Evolutionary conservation across 2,113 vertebrate species (phyloP).

Genomic region (Machaerirhynchus nigripectus): DNA sequence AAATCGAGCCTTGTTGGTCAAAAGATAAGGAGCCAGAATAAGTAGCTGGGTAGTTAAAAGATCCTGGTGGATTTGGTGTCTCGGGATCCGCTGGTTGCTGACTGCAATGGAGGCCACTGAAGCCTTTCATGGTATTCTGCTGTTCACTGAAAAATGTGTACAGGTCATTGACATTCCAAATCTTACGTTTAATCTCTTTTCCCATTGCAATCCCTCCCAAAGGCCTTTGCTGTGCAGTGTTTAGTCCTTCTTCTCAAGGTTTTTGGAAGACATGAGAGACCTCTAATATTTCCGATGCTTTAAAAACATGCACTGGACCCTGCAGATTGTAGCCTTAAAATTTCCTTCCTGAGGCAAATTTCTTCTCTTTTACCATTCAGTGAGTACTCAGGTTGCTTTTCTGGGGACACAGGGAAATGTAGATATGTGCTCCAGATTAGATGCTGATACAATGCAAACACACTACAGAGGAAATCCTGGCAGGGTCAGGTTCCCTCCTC

Average conservation of each 20-base stretch:
- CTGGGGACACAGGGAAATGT: not conserved
- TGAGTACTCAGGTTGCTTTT: not conserved
- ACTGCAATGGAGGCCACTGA: not conserved
- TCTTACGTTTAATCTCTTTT: not conserved
- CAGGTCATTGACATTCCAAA: not conserved
- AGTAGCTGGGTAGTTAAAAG: not conserved
- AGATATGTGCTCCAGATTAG: slow-evolving; percentile 32
- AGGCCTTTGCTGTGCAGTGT: not conserved
- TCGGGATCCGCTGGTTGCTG: not conserved
- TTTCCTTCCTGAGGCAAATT: slow-evolving; percentile 16
- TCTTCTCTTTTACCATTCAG: not conserved
- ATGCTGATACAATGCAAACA: slow-evolving; percentile 33
- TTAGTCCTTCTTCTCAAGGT: not conserved
- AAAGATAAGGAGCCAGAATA: not conserved
- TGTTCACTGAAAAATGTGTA: not conserved
- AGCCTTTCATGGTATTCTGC: not conserved
- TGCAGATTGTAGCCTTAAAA: not conserved
- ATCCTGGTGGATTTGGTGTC: not conserved
- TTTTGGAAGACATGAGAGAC: not conserved
- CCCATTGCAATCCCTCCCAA: not conserved
- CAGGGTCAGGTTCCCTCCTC: slow-evolving; percentile 22
- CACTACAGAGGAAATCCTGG: slow-evolving; percentile 42
- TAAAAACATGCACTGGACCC: not conserved
- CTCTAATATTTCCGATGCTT: not conserved
- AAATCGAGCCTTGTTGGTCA: not conserved